Percentiles rank a stretch among this genome's conserved stretches.
Evolutionary conservation across 1,140 invertebrate species (phyloP).

Genomic region (Drosophila navojoa): DNA sequence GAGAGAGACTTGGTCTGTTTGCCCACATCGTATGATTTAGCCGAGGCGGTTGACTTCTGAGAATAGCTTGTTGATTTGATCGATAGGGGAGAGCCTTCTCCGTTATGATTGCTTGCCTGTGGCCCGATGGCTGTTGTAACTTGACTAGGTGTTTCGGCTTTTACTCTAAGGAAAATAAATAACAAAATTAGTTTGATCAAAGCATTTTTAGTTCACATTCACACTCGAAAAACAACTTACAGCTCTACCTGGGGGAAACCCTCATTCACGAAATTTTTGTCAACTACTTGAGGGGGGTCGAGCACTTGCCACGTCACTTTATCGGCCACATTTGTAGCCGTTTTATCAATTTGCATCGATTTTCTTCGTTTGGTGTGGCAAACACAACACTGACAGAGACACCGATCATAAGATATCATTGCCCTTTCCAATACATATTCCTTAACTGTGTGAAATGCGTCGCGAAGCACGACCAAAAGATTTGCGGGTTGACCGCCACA

Average conservation of each 20-base stretch:
- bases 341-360: conserved; percentile 64
- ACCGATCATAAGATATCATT: conserved; percentile 20
- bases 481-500: conserved; percentile 34
- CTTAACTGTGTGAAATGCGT: conserved; percentile 29
- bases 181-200: background rate
- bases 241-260: conserved; percentile 17
- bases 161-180: conserved; percentile 7
- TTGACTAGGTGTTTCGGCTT: conserved; percentile 1
- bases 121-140: background rate
- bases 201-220: background rate
- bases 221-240: conserved; percentile 34
- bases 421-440: conserved; percentile 42
- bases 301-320: conserved; percentile 41
- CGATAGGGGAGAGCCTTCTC: conserved; percentile 58
- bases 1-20: background rate
- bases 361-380: conserved; percentile 41
- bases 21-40: conserved; percentile 45
- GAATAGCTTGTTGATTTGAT: conserved; percentile 73
- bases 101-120: background rate
- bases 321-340: conserved; percentile 27
- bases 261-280: conserved; percentile 24
- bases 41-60: conserved; percentile 77
- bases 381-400: conserved; percentile 26
- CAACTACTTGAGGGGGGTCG: conserved; percentile 10
- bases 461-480: conserved; percentile 44